Evolutionary conservation across 2,113 vertebrate species (phyloP), one percentile per base, ranked within the genome.

Genomic region (Eubucco bourcierii): DNA sequence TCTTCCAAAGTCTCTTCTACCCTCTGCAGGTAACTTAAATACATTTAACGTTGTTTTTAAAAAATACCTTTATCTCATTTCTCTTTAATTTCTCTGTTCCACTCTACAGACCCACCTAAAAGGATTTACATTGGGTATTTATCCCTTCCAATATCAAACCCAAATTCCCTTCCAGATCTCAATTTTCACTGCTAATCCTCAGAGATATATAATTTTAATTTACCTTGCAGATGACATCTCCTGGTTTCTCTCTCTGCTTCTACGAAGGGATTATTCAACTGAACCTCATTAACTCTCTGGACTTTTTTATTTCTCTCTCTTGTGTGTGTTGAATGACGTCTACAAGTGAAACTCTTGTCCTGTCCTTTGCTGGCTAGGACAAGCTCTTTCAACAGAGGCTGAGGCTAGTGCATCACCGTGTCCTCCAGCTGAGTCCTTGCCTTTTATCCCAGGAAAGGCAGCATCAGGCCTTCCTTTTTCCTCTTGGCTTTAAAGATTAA

Each of bases 121-220:
- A 94, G 86, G 92, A 95, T 95, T 94, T 95, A 66, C 84, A 56
- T 24, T 75, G 59, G 47, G 47, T 94, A 89, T 96, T 95, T 96
- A 96, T 94, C 78, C 66, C 44, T 61, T 84, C 64, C 52, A 93
- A 84, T 95, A 91, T 92, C 90, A 84, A 88, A 92, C 93, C 66
- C 71, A 94, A 96, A 96, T 96, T 96, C 78, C 81, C 60, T 94
- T 95, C 73, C 92, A 95, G 90, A 76, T 95, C 88, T 95, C 88
- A 92, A 21, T 93, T 95, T 95, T 94, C 78, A 55, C 63, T 93
- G 87, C 79, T 90, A 96, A 91, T 95, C 92, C 90, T 92, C 63
- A 63, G 87, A 92, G 90, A 93, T 77, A 28, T 84, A 33, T 92
- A 91, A 92, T 90, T 96, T 94, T 90, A 88, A 93, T 96, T 95